Conservation (phyloP, 2,113 vertebrate species). For the Theristicus caerulescens region DNA sequence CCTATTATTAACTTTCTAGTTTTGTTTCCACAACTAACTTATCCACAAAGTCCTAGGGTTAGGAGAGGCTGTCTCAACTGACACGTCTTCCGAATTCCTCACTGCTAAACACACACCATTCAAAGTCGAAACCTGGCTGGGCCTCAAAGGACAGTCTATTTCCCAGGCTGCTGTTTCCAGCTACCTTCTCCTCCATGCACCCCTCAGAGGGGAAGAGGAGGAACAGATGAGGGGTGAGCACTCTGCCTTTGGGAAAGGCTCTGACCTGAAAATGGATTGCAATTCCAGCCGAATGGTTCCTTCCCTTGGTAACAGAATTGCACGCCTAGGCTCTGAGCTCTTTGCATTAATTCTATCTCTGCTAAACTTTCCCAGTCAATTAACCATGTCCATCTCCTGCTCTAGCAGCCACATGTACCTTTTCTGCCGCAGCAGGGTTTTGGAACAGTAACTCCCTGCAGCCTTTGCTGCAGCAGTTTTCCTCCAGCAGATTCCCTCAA, state of each 20-base stretch:
- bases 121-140: slow-evolving; percentile 44
- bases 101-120: slow-evolving; percentile 59
- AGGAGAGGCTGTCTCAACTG: slow-evolving; percentile 2
- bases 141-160: slow-evolving; percentile 29
- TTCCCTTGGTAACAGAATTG: slow-evolving; percentile 42
- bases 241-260: slow-evolving; percentile 46
- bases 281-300: slow-evolving; percentile 37
- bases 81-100: slow-evolving; percentile 56
- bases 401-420: slow-evolving; percentile 52
- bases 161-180: slow-evolving; percentile 50
- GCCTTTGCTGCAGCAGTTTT: slow-evolving; percentile 45
- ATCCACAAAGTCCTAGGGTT: slow-evolving; percentile 45
- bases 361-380: slow-evolving; percentile 68
- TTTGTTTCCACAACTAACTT: slow-evolving; percentile 62
- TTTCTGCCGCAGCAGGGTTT: slow-evolving; percentile 27
- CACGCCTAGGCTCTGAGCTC: slow-evolving; percentile 24
- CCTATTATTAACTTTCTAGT: not conserved
- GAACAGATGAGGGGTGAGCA: not conserved
- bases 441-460: slow-evolving; percentile 24
- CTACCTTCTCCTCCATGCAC: not conserved
- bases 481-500: slow-evolving; percentile 22
- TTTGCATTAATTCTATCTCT: slow-evolving; percentile 65
- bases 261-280: slow-evolving; percentile 61
- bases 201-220: not conserved
- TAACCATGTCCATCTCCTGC: slow-evolving; percentile 51